Base-by-base conservation (phyloP, 2,888 invertebrate species). In the Pristionchus entomophagus region DNA sequence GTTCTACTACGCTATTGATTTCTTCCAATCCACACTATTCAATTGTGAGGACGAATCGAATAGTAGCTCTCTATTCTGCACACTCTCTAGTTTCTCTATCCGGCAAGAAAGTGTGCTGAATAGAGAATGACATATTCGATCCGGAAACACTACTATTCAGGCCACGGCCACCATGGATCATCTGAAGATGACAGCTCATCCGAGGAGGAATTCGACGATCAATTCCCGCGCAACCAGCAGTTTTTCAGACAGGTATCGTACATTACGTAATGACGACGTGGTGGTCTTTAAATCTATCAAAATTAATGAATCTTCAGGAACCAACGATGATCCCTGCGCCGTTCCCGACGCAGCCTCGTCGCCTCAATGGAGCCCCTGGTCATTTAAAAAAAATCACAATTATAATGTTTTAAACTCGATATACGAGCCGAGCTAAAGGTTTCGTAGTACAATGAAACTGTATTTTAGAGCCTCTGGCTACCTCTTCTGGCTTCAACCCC, bases 301-400 rank as follows among this genome's bases (percentile, higher is more conserved):
- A 51, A 51, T 19, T 51, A 51, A 51, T 2, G 19, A 51, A 51
- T 17, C 17, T 22, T 51, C 17, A 51, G 73, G 41, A 32, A 8
- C n/a, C 73, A 0, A n/a, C 41, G 12, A 41, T 41, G 17, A 73
- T 73, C 17, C 73, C 29, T 41, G 26, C 73, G 41, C n/a, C 38
- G 2, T 73, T 73, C 73, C 73, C 2, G 41, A 14, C 56, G 8
- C 73, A n/a, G 26, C 12, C 22, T 26, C 73, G 73, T 22, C 22
- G 73, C 12, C 26, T 73, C 17, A 73, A 73, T 26, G 73, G 73
- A 73, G 73, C 73, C 14, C 73, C 73, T 10, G 73, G 73, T 73
- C 2, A 12, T 5, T 29, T 35, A n/a, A n/a, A n/a, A n/a, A n/a
- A n/a, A n/a, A n/a, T n/a, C n/a, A n/a, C n/a, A n/a, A n/a, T n/a